Base-by-base conservation (phyloP, 2,888 invertebrate genomes). In the Chesias legatella region DNA sequence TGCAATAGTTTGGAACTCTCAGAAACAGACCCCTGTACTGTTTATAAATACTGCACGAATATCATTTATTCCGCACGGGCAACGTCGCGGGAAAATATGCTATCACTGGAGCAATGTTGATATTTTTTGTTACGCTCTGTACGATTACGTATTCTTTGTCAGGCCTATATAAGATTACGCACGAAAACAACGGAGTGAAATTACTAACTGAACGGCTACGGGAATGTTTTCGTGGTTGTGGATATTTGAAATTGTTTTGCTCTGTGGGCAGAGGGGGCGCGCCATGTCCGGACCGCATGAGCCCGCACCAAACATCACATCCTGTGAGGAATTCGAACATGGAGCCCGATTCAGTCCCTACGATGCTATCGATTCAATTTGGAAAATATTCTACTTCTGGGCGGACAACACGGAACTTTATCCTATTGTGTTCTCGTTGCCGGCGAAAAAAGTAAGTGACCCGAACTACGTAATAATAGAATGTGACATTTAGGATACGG, bases 371-470 rank as follows among this genome's bases (percentile, higher is more conserved):
- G 75, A 77, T 48, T 67, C 75, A 6, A 61, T 70, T 63, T 82
- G 83, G 82, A 82, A 73, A 60, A 79, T 82, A 60, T 75, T 83
- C 53, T 84, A 79, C 53, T 81, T 72, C 49, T 83, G 82, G 81
- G 69, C 71, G 9, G 67, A 79, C 33, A 69, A 56, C 17, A 68
- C 73, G 7, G 80, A 83, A 60, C 39, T 73, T 1, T 66, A 67
- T 27, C 74, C 80, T 1, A 68, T 82, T 39, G 58, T 73, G 43
- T 82, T 82, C 55, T 64, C 74, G 3, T 47, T 82, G 33, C 66
- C 79, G 1, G 56, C 63, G 1, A 63, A 68, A 58, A 72, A 73
- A 56, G 82, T 82, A 56, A 60, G 60, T 53, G 10, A 29, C 8
- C 13, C 29, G 9, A 8, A 8, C 13, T 29, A 5, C 3, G 4